phyloP scores from a whole-genome alignment of 2,888 invertebrate species.

The Sinelater perroti region DNA sequence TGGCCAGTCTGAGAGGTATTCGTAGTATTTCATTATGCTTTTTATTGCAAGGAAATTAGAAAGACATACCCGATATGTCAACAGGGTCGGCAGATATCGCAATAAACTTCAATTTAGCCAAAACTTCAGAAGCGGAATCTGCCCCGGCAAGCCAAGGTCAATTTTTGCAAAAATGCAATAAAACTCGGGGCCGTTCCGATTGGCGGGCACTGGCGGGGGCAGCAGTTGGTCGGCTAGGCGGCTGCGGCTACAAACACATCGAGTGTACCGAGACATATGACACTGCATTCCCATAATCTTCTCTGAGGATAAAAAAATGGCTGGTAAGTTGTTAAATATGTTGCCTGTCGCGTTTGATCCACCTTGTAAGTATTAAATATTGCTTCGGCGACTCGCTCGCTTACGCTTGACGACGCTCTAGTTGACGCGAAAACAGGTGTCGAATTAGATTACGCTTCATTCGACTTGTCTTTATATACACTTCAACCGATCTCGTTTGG shows the following conservation, averaged over 20 bases:
- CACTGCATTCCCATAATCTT: slow-evolving; percentile 24
- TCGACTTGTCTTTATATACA: slow-evolving; percentile 46
- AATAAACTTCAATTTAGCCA: slow-evolving; percentile 6
- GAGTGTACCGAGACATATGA: slow-evolving; percentile 16
- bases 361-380: slow-evolving; percentile 43
- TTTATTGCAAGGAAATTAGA: too few species aligned
- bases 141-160: background rate
- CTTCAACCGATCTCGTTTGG: slow-evolving; percentile 35
- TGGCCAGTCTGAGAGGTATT: too few species aligned
- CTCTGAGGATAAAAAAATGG: slow-evolving; percentile 19
- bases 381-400: slow-evolving; percentile 45
- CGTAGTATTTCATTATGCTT: too few species aligned
- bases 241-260: slow-evolving; percentile 1
- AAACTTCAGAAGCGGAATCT: background rate
- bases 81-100: too few species aligned
- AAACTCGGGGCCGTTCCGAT: background rate
- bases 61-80: too few species aligned
- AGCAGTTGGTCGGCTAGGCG: slow-evolving; percentile 12
- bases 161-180: slow-evolving; percentile 8
- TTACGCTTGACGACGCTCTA: slow-evolving; percentile 46
- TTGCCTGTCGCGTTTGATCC: slow-evolving; percentile 45
- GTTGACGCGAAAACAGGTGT: slow-evolving; percentile 48
- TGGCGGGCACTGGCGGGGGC: background rate
- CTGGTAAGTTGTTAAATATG: slow-evolving; percentile 41
- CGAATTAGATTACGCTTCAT: slow-evolving; percentile 47